Evolutionary conservation across 2,113 vertebrate genomes (phyloP), one percentile per base, ranked within the genome.

Genomic region (Microcebus murinus): DNA sequence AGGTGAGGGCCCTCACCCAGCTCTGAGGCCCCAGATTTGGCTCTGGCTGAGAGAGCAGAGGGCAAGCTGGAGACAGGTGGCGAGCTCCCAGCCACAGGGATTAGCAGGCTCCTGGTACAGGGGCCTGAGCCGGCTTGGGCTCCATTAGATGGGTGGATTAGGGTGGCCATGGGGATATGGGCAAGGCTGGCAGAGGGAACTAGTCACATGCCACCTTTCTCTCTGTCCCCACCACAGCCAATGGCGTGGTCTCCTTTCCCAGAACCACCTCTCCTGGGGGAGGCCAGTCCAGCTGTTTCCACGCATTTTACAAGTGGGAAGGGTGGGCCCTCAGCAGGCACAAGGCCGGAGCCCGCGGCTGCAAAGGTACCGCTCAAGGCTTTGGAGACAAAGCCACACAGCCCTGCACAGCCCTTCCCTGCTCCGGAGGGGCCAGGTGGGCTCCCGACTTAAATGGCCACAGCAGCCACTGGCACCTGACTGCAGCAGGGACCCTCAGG

Each of bases 141-240:
- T 88, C 96, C 93, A 93, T 96, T 97, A 95, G 55, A 23, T 29
- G 67, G 6, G 13, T 14, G 18, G 96, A 96, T 98, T 94, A 96
- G 34, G 79, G 45, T 6, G 7, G 67, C 27, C 2, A 0, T 0
- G 18, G 84, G 95, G 73, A 89, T 94, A 85, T 93, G 86, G 27
- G 39, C 25, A 77, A 79, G 73, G 42, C 94, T 71, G 39, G 31
- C 77, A 88, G 94, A 39, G 67, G 36, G 29, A 55, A 31, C 45
- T 36, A 82, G 29, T n/a, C 71, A 77, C 36, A 9, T 20, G 39
- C 12, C 23, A 15, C 2, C 36, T 50, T 76, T 61, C 52, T 76
- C 2, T 80, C 55, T 50, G n/a, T 27, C 45, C 55, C 55, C 21
- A 17, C 45, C 27, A 65, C 25, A 71, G 42, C 42, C 48, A 27